Conservation (phyloP, 2,888 invertebrate species). For the Tenthredo notha region DNA sequence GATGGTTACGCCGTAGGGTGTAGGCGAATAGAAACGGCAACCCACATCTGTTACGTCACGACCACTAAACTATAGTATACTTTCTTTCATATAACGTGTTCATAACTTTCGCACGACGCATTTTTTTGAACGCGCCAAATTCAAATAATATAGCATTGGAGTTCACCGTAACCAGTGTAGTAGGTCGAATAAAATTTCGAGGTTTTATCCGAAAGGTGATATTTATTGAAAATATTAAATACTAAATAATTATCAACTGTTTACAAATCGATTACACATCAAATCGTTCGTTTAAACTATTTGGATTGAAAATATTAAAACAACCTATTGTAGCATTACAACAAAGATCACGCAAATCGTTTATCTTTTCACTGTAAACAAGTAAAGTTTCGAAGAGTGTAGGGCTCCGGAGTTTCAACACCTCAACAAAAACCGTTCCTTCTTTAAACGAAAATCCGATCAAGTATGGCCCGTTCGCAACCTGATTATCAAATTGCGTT, state of each 20-base stretch:
- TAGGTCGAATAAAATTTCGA: background rate
- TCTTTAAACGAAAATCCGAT: constrained; percentile 58
- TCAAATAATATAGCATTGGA: background rate
- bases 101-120: no score
- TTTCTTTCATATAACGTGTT: no score
- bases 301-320: constrained; percentile 65
- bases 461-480: constrained; percentile 58
- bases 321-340: constrained; percentile 59
- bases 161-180: background rate
- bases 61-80: no score
- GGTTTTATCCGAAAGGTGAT: background rate
- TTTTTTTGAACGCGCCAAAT: no score
- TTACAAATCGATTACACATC: background rate
- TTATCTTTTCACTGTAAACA: constrained; percentile 48
- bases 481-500: constrained; percentile 55
- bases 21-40: no score
- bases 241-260: background rate
- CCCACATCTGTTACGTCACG: no score
- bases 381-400: background rate
- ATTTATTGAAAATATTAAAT: background rate
- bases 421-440: constrained; percentile 56
- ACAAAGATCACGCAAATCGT: constrained; percentile 50
- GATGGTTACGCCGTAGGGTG: background rate
- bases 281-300: constrained; percentile 60
- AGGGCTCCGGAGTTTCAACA: constrained; percentile 10